These are phyloP conservation scores for Calephelis virginiensis DNA, from an alignment of 1,140 invertebrate genomes.

Conservation along the genomic window DNA sequence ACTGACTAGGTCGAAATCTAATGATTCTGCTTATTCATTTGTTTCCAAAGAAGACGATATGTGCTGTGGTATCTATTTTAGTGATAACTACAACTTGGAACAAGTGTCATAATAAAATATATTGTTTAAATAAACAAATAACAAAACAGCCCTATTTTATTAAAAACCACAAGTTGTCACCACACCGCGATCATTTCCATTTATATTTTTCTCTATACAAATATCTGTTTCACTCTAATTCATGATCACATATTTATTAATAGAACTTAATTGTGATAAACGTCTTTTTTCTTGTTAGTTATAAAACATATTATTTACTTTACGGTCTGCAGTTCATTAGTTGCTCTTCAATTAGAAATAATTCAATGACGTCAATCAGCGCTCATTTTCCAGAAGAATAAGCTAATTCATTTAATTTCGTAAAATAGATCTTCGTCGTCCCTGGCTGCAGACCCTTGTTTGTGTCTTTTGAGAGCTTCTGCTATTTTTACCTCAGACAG, in stretches of 20 bases:
- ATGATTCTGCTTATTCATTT: too few species aligned
- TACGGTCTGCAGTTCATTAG: neutral
- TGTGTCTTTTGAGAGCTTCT: neutral
- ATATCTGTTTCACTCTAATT: neutral
- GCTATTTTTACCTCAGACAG: neutral
- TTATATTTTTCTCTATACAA: slow-evolving; percentile 13
- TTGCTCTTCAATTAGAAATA: slow-evolving; percentile 4
- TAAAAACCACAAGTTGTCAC: slow-evolving; percentile 3
- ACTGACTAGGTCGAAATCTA: too few species aligned
- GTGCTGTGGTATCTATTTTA: too few species aligned
- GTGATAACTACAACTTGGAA: too few species aligned
- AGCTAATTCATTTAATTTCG: slow-evolving; percentile 5
- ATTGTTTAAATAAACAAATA: neutral
- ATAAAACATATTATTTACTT: slow-evolving; percentile 1
- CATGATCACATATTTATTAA: slow-evolving; percentile 15
- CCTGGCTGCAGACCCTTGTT: neutral
- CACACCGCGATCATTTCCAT: neutral
- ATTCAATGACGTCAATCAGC: neutral
- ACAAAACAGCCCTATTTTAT: neutral
- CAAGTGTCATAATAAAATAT: too few species aligned
- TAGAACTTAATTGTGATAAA: neutral
- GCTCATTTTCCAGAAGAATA: slow-evolving; percentile 6
- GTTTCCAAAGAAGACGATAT: too few species aligned
- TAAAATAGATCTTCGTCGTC: slow-evolving; percentile 3
- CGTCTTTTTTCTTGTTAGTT: neutral